A percentile compares a stretch with the other conserved stretches of the same genome.
Conservation (phyloP, 2,113 vertebrate genomes). For the Origma solitaria region DNA sequence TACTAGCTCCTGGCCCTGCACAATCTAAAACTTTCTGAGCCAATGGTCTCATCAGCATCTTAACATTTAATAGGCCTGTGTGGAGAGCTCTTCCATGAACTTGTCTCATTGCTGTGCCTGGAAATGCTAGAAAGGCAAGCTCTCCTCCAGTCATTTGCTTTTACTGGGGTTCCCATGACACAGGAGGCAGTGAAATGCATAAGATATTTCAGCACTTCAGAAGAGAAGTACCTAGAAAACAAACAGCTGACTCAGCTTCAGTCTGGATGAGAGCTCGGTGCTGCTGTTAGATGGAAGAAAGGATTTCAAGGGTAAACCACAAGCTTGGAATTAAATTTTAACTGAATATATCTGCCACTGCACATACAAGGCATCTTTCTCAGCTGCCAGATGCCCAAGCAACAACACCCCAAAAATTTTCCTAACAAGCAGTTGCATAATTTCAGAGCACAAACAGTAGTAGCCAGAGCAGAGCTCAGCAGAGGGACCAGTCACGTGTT, state of each 20-base stretch:
- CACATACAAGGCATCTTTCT: not conserved
- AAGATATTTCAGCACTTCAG: slow-evolving; percentile 20
- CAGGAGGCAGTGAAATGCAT: not conserved
- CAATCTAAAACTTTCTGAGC: not conserved
- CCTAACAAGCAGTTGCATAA: not conserved
- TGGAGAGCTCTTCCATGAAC: not conserved
- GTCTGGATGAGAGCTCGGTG: not conserved
- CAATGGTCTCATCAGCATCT: not conserved
- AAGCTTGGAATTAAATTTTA: not conserved
- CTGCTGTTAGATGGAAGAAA: not conserved
- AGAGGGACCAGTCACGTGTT: not conserved
- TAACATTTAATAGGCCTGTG: not conserved
- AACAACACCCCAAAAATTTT: not conserved
- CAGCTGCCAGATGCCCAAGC: not conserved
- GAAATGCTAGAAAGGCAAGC: not conserved
- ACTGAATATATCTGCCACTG: not conserved
- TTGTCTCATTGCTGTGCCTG: not conserved
- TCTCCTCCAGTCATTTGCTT: not conserved
- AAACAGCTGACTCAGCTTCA: slow-evolving; percentile 8
- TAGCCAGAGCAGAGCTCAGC: not conserved
- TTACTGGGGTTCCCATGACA: not conserved
- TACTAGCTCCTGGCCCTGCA: not conserved
- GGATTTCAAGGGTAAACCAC: not conserved
- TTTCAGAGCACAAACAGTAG: not conserved
- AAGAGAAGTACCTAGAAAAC: slow-evolving; percentile 40